Percentiles rank a stretch among this genome's conserved stretches.
phyloP scores from a whole-genome alignment of 2,113 vertebrate species.

The Syngnathus floridae region DNA sequence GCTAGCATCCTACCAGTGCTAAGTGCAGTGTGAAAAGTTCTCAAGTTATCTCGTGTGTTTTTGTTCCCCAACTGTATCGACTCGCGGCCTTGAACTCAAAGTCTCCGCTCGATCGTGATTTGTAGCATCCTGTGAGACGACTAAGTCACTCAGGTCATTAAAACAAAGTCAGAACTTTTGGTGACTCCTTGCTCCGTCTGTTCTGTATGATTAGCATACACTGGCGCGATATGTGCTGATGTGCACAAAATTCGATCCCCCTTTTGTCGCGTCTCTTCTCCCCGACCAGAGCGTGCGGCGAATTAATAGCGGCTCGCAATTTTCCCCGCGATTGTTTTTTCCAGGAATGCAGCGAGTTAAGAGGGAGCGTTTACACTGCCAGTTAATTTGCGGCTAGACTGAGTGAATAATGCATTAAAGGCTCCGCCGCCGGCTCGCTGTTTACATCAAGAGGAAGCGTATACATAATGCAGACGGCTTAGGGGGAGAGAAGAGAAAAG shows the following conservation, averaged over 20 bases:
- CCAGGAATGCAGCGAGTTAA: constrained; percentile 26
- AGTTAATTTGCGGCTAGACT: constrained; percentile 38
- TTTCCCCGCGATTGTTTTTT: constrained; percentile 24
- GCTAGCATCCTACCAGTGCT: no score
- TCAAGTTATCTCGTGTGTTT: no score
- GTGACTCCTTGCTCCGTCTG: neutral
- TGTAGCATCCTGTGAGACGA: neutral
- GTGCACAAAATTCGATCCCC: neutral
- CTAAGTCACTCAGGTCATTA: neutral
- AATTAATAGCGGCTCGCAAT: constrained; percentile 23
- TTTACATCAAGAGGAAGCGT: constrained; percentile 50
- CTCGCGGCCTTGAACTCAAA: no score
- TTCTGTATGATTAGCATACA: neutral
- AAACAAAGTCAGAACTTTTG: neutral
- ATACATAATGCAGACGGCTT: constrained; percentile 48
- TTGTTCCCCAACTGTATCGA: no score
- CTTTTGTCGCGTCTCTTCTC: constrained; percentile 1
- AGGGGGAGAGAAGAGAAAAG: constrained; percentile 22
- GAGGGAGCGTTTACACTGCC: constrained; percentile 40
- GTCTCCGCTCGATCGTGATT: no score
- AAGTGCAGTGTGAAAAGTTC: no score
- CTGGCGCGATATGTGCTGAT: neutral
- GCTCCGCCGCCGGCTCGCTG: constrained; percentile 35
- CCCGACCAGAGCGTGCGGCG: constrained; percentile 24
- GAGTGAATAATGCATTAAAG: constrained; percentile 58